Percentiles rank a stretch among this genome's conserved stretches.
phyloP scores from a whole-genome alignment of 1,140 invertebrate genomes.

The Drosophila cardini region DNA sequence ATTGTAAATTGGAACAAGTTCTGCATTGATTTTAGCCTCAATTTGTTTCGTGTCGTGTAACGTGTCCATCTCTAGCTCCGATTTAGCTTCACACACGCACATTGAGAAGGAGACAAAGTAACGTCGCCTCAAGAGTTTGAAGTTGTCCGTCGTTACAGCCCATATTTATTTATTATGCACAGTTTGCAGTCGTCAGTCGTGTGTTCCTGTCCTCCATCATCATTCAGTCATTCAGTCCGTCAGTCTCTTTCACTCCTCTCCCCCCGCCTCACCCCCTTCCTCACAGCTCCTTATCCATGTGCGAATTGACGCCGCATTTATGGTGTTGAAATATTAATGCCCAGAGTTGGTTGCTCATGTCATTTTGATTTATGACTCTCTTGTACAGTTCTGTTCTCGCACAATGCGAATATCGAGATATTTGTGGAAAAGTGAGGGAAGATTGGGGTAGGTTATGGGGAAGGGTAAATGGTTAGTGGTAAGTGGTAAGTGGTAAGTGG shows the following conservation, averaged over 20 bases:
- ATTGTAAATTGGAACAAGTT: no score
- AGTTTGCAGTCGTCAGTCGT: constrained; percentile 70
- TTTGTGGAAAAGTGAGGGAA: not conserved
- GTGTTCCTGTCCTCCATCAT: constrained; percentile 65
- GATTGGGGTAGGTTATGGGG: not conserved
- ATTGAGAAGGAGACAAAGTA: not conserved
- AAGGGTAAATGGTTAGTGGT: not conserved
- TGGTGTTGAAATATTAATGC: constrained; percentile 82
- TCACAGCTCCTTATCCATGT: constrained; percentile 54
- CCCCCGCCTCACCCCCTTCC: not conserved
- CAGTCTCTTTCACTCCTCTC: not conserved
- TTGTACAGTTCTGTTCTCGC: constrained; percentile 44
- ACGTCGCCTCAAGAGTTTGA: constrained; percentile 1
- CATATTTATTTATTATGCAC: constrained; percentile 81
- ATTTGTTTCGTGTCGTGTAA: not conserved
- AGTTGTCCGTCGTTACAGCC: constrained; percentile 26
- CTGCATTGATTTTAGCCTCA: no score
- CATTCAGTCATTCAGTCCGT: constrained; percentile 39
- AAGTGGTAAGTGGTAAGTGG: not conserved
- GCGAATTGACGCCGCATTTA: constrained; percentile 81
- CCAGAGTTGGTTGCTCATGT: constrained; percentile 78
- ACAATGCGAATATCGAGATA: constrained; percentile 29
- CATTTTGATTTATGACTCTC: constrained; percentile 76
- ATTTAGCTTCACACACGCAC: not conserved
- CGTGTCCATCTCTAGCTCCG: constrained; percentile 1